phyloP scores from a whole-genome alignment of 1,140 invertebrate genomes.

The Lepidostoma basale region DNA sequence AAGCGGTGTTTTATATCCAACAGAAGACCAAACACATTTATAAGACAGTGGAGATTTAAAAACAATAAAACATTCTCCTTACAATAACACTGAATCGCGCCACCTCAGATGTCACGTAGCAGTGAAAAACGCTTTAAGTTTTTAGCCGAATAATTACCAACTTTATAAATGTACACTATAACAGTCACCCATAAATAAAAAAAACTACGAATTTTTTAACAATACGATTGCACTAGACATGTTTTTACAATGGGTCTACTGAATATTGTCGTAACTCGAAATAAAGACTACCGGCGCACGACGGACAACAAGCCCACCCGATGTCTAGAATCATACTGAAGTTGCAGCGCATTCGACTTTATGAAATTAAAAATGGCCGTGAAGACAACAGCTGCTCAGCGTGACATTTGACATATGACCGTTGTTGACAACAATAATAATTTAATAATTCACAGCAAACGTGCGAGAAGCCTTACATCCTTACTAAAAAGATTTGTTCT shows the following conservation, averaged over 20 bases:
- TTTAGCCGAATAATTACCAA: not conserved
- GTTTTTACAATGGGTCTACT: conserved; percentile 1
- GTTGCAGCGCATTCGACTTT: not conserved
- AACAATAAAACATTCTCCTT: not conserved
- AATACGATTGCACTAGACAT: not conserved
- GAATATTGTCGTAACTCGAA: conserved; percentile 6
- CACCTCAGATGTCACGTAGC: conserved; percentile 1
- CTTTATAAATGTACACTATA: not conserved
- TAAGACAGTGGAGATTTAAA: too few species aligned
- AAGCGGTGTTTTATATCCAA: not conserved
- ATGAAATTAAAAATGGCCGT: conserved; percentile 8
- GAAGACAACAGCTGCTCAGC: conserved; percentile 2
- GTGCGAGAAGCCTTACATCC: not conserved
- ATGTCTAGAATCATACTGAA: not conserved
- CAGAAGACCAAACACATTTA: not conserved
- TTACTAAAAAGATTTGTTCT: too few species aligned
- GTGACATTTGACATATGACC: not conserved
- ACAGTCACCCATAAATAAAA: conserved; percentile 1
- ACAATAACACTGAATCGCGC: not conserved
- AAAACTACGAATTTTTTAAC: not conserved
- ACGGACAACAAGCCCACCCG: not conserved
- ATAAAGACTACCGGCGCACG: not conserved
- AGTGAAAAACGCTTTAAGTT: not conserved
- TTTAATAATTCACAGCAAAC: too few species aligned
- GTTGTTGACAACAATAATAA: not conserved